Evolutionary conservation across 1,140 invertebrate species (phyloP).

Genomic region (Apis dorsata): DNA sequence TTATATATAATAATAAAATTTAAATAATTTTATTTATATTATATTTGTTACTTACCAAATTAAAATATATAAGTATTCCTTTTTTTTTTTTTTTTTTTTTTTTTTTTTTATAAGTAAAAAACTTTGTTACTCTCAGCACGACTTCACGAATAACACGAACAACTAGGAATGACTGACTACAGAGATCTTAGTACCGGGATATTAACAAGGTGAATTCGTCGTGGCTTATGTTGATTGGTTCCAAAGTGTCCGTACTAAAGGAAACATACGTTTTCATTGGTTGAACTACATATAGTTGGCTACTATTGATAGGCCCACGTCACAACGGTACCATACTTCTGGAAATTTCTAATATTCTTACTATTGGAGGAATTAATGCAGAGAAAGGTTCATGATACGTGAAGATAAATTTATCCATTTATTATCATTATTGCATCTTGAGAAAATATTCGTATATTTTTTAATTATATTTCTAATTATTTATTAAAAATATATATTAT

Average conservation of each 20-base stretch:
- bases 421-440: not conserved
- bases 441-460: no score
- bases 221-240: slow-evolving; percentile 80
- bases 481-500: not conserved
- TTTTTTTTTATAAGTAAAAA: slow-evolving; percentile 9
- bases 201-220: slow-evolving; percentile 80
- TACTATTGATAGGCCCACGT: slow-evolving; percentile 81
- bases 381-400: not conserved
- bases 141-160: slow-evolving; percentile 39
- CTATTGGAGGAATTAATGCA: slow-evolving; percentile 17
- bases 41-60: slow-evolving; percentile 11
- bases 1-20: not conserved
- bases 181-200: slow-evolving; percentile 70
- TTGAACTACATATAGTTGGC: slow-evolving; percentile 77
- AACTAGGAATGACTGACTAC: slow-evolving; percentile 73
- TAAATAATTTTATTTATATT: not conserved
- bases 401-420: not conserved
- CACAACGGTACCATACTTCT: slow-evolving; percentile 50
- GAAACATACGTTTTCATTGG: slow-evolving; percentile 71
- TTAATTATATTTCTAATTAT: not conserved
- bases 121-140: not conserved
- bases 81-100: not conserved
- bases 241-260: slow-evolving; percentile 60
- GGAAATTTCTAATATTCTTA: slow-evolving; percentile 66
- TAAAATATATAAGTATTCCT: not conserved